Evolutionary conservation across 2,113 vertebrate species (phyloP), one percentile per base, ranked within the genome.

Genomic region (Irena cyanogastra): DNA sequence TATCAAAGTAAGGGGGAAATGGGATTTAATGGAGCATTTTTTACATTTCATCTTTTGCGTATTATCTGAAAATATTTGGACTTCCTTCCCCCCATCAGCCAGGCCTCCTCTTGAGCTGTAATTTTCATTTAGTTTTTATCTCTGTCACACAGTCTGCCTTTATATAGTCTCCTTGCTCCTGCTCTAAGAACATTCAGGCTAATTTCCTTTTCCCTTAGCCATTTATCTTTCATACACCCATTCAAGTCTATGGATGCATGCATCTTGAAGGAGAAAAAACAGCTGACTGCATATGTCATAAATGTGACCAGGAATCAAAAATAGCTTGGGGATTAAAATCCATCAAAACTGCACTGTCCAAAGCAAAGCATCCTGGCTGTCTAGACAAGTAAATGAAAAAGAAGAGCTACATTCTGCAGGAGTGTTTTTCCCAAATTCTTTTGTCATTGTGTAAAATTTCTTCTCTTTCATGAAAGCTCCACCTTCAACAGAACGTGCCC

Each of bases 1-100:
- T 97, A 98, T 98, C 97, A 98, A 98, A 98, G 96, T 90, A 87
- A 97, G 76, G 45, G 94, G 89, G 95, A 97, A 97, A 97, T 90
- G 68, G 95, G 95, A 94, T 93, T 97, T 97, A 97, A 96, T 94
- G 94, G 94, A 96, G 94, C 89, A 94, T 94, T 94, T 95, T 88
- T 91, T 83, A 90, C 85, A 92, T 94, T 96, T 96, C 95, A 91
- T 79, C 86, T 96, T 96, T 92, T 85, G 86, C 61, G 90, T 97
- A 82, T 95, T 95, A 93, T 93, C 94, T 84, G 83, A 74, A 95
- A 94, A 96, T 89, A 97, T 96, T 95, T 97, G 94, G 91, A 83
- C 80, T 96, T 94, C 72, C 83, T 92, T 85, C 28, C 17, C n/a
- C 44, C 86, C 44, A 60, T 95, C 93, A 90, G 44, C 52, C 80